Conservation (phyloP, 2,113 vertebrate species). For the Takifugu bimaculatus region DNA sequence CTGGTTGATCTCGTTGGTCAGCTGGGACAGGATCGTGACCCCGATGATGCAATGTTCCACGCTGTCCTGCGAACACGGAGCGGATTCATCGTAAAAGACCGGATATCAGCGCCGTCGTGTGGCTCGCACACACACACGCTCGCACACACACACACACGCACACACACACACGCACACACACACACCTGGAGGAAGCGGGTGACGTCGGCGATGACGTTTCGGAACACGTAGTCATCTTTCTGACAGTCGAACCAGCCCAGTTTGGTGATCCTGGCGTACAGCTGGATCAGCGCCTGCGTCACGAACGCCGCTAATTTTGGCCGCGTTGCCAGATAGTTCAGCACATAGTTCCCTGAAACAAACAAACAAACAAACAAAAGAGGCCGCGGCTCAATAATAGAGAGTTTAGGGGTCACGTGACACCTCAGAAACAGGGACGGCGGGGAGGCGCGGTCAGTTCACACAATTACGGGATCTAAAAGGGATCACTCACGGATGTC, state of each 20-base stretch:
- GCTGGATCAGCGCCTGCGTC: conserved; percentile 94
- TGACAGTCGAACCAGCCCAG: conserved; percentile 99
- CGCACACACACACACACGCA: too few species aligned
- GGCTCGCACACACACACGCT: too few species aligned
- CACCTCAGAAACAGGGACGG: too few species aligned
- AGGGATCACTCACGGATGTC: conserved; percentile 75
- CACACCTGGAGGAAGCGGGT: conserved; percentile 91
- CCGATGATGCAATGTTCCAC: conserved; percentile 99
- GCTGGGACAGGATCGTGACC: conserved; percentile 95
- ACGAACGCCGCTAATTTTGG: conserved; percentile 96
- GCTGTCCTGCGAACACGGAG: conserved; percentile 81
- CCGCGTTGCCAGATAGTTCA: conserved; percentile 94
- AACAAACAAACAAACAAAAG: background rate
- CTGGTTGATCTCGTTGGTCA: conserved; percentile 99
- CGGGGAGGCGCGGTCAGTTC: too few species aligned
- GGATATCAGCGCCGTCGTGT: too few species aligned
- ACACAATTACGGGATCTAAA: too few species aligned
- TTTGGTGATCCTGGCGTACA: conserved; percentile 96
- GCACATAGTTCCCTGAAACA: conserved; percentile 91
- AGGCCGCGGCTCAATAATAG: too few species aligned
- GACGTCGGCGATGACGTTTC: conserved; percentile 95
- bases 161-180: background rate
- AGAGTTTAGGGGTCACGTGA: too few species aligned
- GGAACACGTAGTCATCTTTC: conserved; percentile 98
- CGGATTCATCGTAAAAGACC: too few species aligned